phyloP scores from a whole-genome alignment of 2,797 vertebrate species.

The Toxotes lorentzi region DNA sequence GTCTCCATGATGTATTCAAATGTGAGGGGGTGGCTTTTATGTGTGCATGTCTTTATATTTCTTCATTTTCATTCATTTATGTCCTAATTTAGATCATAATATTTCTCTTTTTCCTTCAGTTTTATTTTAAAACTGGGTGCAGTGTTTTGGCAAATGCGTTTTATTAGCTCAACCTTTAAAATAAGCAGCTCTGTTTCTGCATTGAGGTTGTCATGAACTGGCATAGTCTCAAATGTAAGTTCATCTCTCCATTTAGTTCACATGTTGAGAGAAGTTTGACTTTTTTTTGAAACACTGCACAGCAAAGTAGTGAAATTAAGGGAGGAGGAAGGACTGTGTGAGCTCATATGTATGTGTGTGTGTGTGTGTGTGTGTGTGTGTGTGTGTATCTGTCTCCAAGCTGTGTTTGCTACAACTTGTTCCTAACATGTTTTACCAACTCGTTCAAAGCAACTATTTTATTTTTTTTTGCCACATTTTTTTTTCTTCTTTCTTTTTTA shows the following conservation, averaged over 20 bases:
- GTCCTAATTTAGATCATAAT: neutral
- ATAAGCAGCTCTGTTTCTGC: neutral
- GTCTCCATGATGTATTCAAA: constrained; percentile 3
- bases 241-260: neutral
- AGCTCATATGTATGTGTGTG: neutral
- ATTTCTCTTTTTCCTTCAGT: neutral
- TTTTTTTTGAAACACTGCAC: neutral
- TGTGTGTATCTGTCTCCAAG: neutral
- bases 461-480: neutral
- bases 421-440: neutral
- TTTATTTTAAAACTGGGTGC: neutral
- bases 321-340: neutral
- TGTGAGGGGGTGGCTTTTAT: neutral
- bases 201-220: too few relatives aligned
- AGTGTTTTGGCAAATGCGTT: neutral
- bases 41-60: neutral
- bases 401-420: neutral
- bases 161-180: constrained; percentile 2
- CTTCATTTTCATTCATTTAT: neutral
- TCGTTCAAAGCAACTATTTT: neutral
- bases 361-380: neutral
- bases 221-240: neutral
- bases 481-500: neutral
- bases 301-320: neutral
- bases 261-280: neutral